Conservation (phyloP, 2,113 vertebrate genomes). For the Pseudonaja textilis region DNA sequence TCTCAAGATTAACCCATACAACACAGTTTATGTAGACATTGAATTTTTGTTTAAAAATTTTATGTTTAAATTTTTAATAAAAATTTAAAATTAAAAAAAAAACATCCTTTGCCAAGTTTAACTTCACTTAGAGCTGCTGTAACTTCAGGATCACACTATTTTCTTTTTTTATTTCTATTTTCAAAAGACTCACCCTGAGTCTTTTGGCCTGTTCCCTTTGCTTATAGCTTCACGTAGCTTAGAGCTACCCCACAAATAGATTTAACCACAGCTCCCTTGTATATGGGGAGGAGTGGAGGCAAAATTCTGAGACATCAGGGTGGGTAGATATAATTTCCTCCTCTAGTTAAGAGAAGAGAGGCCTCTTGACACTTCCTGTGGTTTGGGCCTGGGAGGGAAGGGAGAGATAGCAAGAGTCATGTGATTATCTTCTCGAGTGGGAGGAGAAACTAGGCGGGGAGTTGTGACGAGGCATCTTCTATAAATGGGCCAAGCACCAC, state of each 20-base stretch:
- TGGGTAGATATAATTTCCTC: slow-evolving; percentile 7
- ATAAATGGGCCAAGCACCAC: slow-evolving; percentile 16
- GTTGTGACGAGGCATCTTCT: background rate
- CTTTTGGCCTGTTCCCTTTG: background rate
- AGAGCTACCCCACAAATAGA: slow-evolving; percentile 3
- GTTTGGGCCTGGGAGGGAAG: slow-evolving; percentile 24
- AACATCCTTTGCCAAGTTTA: background rate
- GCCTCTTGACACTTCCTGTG: slow-evolving; percentile 33
- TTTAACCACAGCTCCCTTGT: slow-evolving; percentile 10
- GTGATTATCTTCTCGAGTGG: slow-evolving; percentile 19
- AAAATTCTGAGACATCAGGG: background rate
- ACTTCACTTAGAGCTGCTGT: background rate
- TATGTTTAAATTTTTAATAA: no score
- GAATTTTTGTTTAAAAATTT: no score
- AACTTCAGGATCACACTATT: background rate
- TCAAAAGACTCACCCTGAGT: background rate
- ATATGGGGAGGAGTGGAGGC: background rate
- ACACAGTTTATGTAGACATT: no score
- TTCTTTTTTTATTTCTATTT: background rate
- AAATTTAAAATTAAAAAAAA: no score
- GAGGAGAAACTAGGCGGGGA: slow-evolving; percentile 7
- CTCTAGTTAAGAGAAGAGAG: slow-evolving; percentile 9
- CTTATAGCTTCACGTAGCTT: background rate
- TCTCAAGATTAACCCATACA: no score
- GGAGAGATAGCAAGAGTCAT: slow-evolving; percentile 23